Base-by-base conservation (phyloP, 2,113 vertebrate species). In the Hoplias malabaricus region DNA sequence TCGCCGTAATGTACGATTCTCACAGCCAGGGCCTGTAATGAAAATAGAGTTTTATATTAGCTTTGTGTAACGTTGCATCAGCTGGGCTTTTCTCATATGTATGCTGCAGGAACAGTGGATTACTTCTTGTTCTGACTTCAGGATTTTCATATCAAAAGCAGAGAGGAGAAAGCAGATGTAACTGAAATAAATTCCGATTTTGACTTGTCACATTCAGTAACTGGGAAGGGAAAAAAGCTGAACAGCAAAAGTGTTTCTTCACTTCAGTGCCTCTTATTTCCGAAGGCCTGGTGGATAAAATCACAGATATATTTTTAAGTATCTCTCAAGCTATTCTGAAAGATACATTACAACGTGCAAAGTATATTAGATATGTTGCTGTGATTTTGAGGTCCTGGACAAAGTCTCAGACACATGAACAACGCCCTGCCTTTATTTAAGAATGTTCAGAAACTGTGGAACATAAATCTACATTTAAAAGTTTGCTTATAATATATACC, bases 1-100 rank as follows among this genome's bases (percentile, higher is more conserved):
- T 25, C 66, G 27, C 42, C 38, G 56, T 70, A 70, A 78, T 78
- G 56, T 62, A 70, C 48, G 42, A 43, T 62, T 10, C 21, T 34
- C 27, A 59, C 40, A 46, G n/a, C 4, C 53, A 59, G 38, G 21
- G 57, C 7, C 21, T 48, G 42, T 53, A 78, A 70, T 50, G 21
- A 62, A 38, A 46, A 59, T 48, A 46, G 25, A 78, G 27, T 61
- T 5, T 1, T 38, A 34, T 27, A 48, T 69, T 67, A 46, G n/a
- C 36, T 59, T 59, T 69, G 65, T 76, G 25, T 68, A 68, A 50
- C 31, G 13, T 23, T 12, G 19, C 12, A 46, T 36, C 34, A 43
- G 42, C 9, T 31, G 56, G 36, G 19, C 59, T 9, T 23, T 53
- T 74, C 5, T 19, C 19, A 23, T 38, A 50, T 48, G 12, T 31